These are phyloP conservation scores for Brachypteracias leptosomus DNA, from an alignment of 2,113 vertebrate genomes.

Conservation along the genomic window DNA sequence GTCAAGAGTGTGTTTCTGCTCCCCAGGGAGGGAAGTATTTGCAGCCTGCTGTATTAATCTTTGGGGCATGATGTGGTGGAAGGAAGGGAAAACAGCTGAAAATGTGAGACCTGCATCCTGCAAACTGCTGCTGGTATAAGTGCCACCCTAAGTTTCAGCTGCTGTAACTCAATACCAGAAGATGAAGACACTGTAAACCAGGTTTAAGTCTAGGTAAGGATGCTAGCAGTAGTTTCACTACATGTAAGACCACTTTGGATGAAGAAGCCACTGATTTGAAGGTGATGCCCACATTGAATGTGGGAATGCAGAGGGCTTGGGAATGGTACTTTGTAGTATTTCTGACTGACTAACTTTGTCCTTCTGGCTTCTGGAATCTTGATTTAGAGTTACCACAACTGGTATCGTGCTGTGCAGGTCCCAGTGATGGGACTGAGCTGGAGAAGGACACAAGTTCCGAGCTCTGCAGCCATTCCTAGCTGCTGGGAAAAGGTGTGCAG, in stretches of 20 bases:
- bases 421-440: background rate
- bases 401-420: rapidly evolving
- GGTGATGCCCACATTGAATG: rapidly evolving
- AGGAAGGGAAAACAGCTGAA: background rate
- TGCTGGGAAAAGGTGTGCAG: background rate
- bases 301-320: background rate
- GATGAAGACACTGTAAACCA: background rate
- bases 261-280: background rate
- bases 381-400: background rate
- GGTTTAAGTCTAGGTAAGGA: background rate
- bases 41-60: background rate
- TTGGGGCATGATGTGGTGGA: background rate
- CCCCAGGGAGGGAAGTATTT: background rate
- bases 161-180: background rate
- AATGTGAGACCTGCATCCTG: background rate
- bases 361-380: background rate
- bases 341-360: background rate
- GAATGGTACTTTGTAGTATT: background rate
- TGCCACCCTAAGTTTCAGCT: background rate
- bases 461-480: background rate
- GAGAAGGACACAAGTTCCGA: rapidly evolving
- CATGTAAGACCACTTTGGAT: background rate
- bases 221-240: background rate
- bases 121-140: background rate
- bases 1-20: background rate